These are phyloP conservation scores for Ibidorhyncha struthersii DNA, from an alignment of 2,113 vertebrate genomes.

Conservation along the genomic window DNA sequence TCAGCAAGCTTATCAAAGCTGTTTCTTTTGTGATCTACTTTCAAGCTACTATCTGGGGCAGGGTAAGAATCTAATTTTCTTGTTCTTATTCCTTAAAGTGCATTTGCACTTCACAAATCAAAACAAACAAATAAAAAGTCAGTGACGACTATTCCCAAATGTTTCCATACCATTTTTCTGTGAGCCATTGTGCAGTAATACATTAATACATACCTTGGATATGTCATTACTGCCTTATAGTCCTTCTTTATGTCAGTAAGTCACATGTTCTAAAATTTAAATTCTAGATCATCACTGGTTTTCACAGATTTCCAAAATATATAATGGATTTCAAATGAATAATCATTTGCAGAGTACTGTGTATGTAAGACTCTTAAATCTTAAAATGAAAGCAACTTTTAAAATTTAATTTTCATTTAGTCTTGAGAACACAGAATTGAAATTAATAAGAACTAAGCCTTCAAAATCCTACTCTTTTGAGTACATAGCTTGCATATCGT, in stretches of 20 bases:
- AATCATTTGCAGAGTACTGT: background rate
- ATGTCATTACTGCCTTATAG: background rate
- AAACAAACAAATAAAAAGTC: background rate
- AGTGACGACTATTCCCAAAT: background rate
- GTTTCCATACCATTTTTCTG: background rate
- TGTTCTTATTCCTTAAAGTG: background rate
- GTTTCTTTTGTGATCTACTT: slow-evolving; percentile 58
- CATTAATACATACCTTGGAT: background rate
- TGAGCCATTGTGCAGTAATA: background rate
- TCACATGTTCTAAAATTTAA: background rate
- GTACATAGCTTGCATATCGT: background rate
- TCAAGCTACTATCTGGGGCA: slow-evolving; percentile 52
- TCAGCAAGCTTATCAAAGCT: slow-evolving; percentile 61
- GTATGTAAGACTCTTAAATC: background rate
- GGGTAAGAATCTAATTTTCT: slow-evolving; percentile 36
- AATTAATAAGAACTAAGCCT: background rate
- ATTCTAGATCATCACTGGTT: background rate
- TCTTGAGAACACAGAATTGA: background rate
- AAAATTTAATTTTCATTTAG: background rate
- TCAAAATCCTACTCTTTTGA: background rate
- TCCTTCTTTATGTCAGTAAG: background rate
- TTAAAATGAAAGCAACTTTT: background rate
- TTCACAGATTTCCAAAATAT: background rate
- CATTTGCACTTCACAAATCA: background rate
- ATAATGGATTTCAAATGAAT: background rate